These are phyloP conservation scores for Nowickia ferox DNA, from an alignment of 2,888 invertebrate genomes.

Conservation along the genomic window DNA sequence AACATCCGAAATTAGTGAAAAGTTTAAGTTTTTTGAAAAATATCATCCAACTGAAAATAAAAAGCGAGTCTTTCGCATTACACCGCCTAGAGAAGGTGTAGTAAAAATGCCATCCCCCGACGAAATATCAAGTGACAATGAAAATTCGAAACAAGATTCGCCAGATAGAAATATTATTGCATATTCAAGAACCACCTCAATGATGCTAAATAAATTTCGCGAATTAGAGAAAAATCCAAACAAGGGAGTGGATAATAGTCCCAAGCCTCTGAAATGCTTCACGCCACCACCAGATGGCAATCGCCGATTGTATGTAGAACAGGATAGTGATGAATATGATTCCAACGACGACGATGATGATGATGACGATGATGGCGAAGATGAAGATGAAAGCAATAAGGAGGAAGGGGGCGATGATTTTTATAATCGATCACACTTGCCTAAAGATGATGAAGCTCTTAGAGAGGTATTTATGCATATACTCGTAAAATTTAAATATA, in stretches of 20 bases:
- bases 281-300: constrained; percentile 93
- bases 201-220: constrained; percentile 94
- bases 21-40: constrained; percentile 96
- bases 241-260: constrained; percentile 84
- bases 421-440: constrained; percentile 75
- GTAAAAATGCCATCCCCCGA: constrained; percentile 83
- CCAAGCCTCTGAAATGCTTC: constrained; percentile 93
- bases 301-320: constrained; percentile 79
- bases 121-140: constrained; percentile 86
- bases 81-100: constrained; percentile 92
- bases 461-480: constrained; percentile 84
- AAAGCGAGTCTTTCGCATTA: constrained; percentile 91
- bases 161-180: constrained; percentile 84
- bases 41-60: constrained; percentile 88
- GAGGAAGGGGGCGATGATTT: constrained; percentile 83
- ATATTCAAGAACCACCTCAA: constrained; percentile 89
- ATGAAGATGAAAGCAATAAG: constrained; percentile 77
- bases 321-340: constrained; percentile 82
- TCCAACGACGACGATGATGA: constrained; percentile 74
- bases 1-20: constrained; percentile 92
- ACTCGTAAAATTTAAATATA: too few species aligned
- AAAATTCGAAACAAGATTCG: constrained; percentile 85
- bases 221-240: constrained; percentile 89
- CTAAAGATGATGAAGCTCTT: constrained; percentile 87
- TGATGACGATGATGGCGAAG: constrained; percentile 77